These are phyloP conservation scores for Drosophila setosimentum DNA, from an alignment of 2,888 invertebrate species.

Conservation along the genomic window DNA sequence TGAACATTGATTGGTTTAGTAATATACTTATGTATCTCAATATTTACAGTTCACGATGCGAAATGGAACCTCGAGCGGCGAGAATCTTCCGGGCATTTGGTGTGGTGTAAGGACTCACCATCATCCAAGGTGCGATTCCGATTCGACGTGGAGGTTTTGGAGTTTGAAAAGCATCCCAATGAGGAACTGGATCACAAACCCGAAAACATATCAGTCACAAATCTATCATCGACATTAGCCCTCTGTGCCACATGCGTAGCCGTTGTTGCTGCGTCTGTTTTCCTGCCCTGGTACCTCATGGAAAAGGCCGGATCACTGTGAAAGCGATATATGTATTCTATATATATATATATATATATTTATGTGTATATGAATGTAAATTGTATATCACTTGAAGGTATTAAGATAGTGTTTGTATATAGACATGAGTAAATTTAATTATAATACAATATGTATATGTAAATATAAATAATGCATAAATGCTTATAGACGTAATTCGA, in stretches of 20 bases:
- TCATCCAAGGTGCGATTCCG: slow-evolving; percentile 85
- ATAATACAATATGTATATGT: slow-evolving; percentile 29
- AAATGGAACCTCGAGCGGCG: slow-evolving; percentile 85
- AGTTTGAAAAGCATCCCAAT: slow-evolving; percentile 84
- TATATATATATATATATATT: slow-evolving; percentile 2
- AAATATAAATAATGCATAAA: slow-evolving; percentile 56
- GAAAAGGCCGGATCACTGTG: slow-evolving; percentile 72
- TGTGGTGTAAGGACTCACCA: slow-evolving; percentile 85
- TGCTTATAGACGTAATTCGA: slow-evolving; percentile 37
- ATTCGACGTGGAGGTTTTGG: slow-evolving; percentile 85
- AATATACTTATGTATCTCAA: neutral
- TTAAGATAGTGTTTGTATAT: slow-evolving; percentile 67
- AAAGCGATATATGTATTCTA: slow-evolving; percentile 1
- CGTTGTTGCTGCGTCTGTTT: slow-evolving; percentile 83
- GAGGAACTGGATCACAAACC: slow-evolving; percentile 80
- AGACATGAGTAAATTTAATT: slow-evolving; percentile 53
- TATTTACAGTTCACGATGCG: slow-evolving; percentile 82
- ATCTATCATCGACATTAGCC: slow-evolving; percentile 80
- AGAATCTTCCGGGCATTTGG: slow-evolving; percentile 85
- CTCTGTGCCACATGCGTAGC: slow-evolving; percentile 84
- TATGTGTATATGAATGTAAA: slow-evolving; percentile 36
- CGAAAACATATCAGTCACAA: slow-evolving; percentile 70
- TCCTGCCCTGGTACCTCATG: slow-evolving; percentile 85
- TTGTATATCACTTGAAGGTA: slow-evolving; percentile 61
- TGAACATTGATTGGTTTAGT: neutral